These are phyloP conservation scores for Potamarius usumacintae DNA, from an alignment of 2,113 vertebrate species.

Conservation along the genomic window DNA sequence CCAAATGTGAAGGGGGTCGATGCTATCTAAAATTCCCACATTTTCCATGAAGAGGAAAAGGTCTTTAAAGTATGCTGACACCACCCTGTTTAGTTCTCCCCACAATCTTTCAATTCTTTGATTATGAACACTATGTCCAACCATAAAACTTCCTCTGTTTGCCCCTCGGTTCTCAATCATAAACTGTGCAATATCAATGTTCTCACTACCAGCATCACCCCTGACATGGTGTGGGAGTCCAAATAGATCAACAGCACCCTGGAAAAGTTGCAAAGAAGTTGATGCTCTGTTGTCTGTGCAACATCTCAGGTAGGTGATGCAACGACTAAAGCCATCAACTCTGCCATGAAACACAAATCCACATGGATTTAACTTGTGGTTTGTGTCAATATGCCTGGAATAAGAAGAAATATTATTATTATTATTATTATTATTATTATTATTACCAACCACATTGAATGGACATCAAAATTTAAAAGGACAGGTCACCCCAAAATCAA, in stretches of 20 bases:
- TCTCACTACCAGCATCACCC: constrained; percentile 23
- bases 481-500: too few species aligned
- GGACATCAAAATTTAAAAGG: too few species aligned
- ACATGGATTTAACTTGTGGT: too few species aligned
- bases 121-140: constrained; percentile 32
- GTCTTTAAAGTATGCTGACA: not conserved
- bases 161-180: constrained; percentile 30
- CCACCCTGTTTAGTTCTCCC: constrained; percentile 40
- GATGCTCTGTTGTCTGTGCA: constrained; percentile 32
- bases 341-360: too few species aligned
- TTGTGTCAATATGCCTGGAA: too few species aligned
- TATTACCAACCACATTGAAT: too few species aligned
- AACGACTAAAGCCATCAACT: too few species aligned
- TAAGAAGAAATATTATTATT: too few species aligned
- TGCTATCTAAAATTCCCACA: constrained; percentile 29
- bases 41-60: constrained; percentile 32
- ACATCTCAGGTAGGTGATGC: not conserved
- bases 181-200: constrained; percentile 13
- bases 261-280: constrained; percentile 23
- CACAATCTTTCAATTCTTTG: constrained; percentile 33
- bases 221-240: constrained; percentile 23
- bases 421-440: too few species aligned
- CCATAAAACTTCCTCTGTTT: constrained; percentile 32
- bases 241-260: constrained; percentile 15
- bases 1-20: constrained; percentile 25